Conservation (phyloP, 2,797 vertebrate species). For the Siniperca obscura region DNA sequence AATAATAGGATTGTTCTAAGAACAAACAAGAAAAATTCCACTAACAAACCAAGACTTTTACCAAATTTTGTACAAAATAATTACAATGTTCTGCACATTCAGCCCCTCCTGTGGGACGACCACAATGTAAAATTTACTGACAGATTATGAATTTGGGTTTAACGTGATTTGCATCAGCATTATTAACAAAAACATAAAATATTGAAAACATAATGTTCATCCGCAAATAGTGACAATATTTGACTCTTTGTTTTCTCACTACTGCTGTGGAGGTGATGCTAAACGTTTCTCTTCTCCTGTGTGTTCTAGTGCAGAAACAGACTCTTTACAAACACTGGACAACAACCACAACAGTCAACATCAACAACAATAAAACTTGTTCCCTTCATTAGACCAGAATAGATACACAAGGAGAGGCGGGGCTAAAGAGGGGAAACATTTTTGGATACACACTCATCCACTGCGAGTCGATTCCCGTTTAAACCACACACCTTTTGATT, state of each 20-base stretch:
- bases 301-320: conserved; percentile 72
- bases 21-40: conserved; percentile 89
- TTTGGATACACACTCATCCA: conserved; percentile 15
- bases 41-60: conserved; percentile 89
- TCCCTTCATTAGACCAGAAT: conserved; percentile 90
- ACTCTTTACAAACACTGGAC: conserved; percentile 58
- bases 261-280: conserved; percentile 76
- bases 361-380: conserved; percentile 87
- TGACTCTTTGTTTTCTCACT: conserved; percentile 57
- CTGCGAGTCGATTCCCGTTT: conserved; percentile 57
- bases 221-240: conserved; percentile 67
- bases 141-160: conserved; percentile 62
- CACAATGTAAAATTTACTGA: conserved; percentile 57
- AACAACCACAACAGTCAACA: conserved; percentile 62
- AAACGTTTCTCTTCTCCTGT: conserved; percentile 50
- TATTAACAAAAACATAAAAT: conserved; percentile 59
- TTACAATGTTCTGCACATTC: conserved; percentile 84
- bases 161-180: conserved; percentile 73
- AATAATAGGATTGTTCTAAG: conserved; percentile 89
- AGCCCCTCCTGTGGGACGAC: conserved; percentile 67
- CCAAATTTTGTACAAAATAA: conserved; percentile 90
- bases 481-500: conserved; percentile 12
- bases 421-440: not conserved
- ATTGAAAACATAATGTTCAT: conserved; percentile 65
- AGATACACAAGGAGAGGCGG: conserved; percentile 51